Evolutionary conservation across 2,797 vertebrate species (phyloP).

Genomic region (Cichlasoma orientale): DNA sequence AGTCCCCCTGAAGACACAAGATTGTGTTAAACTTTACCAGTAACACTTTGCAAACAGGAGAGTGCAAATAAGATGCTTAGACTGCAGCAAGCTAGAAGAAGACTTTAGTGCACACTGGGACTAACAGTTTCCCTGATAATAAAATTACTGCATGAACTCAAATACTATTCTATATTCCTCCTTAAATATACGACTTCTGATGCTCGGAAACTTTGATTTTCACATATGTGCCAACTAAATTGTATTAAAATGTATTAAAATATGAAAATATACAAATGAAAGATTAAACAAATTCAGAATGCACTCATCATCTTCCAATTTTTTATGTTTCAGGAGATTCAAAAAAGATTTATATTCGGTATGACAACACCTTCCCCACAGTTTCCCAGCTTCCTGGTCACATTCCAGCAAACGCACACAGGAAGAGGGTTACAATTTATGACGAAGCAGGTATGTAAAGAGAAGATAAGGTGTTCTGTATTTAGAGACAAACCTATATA

Average conservation of each 20-base stretch:
- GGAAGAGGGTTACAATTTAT: conserved; percentile 88
- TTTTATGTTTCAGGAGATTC: conserved; percentile 60
- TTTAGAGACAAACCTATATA: background rate
- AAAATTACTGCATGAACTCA: conserved; percentile 58
- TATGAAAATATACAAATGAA: background rate
- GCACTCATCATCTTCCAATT: background rate
- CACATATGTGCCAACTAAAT: background rate
- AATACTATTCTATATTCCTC: conserved; percentile 1
- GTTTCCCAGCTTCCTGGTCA: conserved; percentile 88
- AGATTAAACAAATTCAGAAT: background rate
- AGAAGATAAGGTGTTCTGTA: fast-evolving
- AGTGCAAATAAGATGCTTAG: conserved; percentile 67
- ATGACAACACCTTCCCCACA: conserved; percentile 87
- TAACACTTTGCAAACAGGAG: conserved; percentile 69
- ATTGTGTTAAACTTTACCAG: conserved; percentile 77
- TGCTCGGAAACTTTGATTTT: conserved; percentile 5
- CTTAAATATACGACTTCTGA: background rate
- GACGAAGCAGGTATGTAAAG: conserved; percentile 84
- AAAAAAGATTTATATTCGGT: conserved; percentile 82
- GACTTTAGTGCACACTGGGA: conserved; percentile 69
- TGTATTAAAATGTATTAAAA: no score
- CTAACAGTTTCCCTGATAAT: conserved; percentile 76
- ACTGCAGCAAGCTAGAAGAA: conserved; percentile 67
- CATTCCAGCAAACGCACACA: conserved; percentile 86
- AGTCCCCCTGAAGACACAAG: conserved; percentile 56